Conservation (phyloP, 2,797 vertebrate genomes). For the Protonibea diacanthus region DNA sequence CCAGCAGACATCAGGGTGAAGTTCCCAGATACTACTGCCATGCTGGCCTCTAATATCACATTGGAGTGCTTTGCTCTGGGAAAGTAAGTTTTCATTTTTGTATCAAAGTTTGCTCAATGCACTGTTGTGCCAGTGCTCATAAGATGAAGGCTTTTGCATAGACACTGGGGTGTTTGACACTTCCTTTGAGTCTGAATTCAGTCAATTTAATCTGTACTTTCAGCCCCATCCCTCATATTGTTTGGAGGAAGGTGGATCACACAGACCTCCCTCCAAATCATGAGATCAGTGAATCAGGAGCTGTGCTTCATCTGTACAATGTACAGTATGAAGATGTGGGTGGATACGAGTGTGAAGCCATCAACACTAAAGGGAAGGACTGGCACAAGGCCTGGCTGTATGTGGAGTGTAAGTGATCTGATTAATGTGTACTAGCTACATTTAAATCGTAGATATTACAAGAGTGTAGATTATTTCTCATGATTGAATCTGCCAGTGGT, state of each 20-base stretch:
- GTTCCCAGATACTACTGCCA: slow-evolving; percentile 91
- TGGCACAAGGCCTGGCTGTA: slow-evolving; percentile 94
- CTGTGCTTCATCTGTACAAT: slow-evolving; percentile 94
- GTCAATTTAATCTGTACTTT: background rate
- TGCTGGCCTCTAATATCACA: slow-evolving; percentile 95
- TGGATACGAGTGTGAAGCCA: slow-evolving; percentile 94
- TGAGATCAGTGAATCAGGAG: slow-evolving; percentile 93
- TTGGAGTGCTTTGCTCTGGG: slow-evolving; percentile 98
- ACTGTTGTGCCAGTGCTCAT: background rate
- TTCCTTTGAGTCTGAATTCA: background rate
- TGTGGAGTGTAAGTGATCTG: slow-evolving; percentile 90
- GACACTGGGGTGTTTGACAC: background rate
- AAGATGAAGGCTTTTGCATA: background rate
- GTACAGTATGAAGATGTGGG: slow-evolving; percentile 98
- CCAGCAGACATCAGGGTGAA: slow-evolving; percentile 95
- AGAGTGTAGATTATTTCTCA: background rate
- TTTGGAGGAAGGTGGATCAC: slow-evolving; percentile 93
- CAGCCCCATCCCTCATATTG: slow-evolving; percentile 96
- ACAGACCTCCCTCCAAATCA: slow-evolving; percentile 92
- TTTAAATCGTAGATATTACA: background rate
- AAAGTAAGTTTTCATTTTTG: slow-evolving; percentile 87
- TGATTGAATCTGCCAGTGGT: background rate
- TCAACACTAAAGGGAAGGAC: slow-evolving; percentile 97
- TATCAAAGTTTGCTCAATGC: background rate
- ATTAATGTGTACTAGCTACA: background rate